Evolutionary conservation across 2,113 vertebrate species (phyloP).

Genomic region (Callorhinus ursinus): DNA sequence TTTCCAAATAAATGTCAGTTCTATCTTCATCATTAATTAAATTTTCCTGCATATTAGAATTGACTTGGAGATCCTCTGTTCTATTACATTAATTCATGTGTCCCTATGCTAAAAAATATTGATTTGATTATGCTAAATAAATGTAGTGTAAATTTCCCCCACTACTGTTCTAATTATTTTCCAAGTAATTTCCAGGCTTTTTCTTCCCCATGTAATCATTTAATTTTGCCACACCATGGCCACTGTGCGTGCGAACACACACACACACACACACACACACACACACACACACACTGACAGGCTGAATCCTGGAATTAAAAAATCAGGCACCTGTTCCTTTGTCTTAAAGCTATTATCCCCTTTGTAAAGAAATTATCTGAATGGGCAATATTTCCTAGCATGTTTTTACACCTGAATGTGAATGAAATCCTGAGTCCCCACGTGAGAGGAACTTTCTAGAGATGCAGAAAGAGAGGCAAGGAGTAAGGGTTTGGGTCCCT

Average conservation of each 20-base stretch:
- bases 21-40: background rate
- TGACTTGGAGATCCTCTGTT: background rate
- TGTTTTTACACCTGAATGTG: background rate
- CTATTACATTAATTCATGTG: background rate
- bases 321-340: background rate
- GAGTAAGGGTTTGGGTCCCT: rapidly evolving
- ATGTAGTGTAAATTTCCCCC: background rate
- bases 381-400: background rate
- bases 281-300: background rate
- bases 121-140: background rate
- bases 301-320: background rate
- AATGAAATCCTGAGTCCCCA: background rate
- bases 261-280: background rate
- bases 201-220: background rate
- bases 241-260: rapidly evolving
- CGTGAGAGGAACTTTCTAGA: background rate
- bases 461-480: background rate
- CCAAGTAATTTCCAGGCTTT: background rate
- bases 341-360: background rate
- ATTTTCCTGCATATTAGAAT: background rate
- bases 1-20: background rate
- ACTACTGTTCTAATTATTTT: background rate
- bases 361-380: background rate
- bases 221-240: background rate
- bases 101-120: background rate